A percentile compares a stretch with the other conserved stretches of the same genome.
phyloP scores from a whole-genome alignment of 1,140 invertebrate species.

The Phocides pigmalion region DNA sequence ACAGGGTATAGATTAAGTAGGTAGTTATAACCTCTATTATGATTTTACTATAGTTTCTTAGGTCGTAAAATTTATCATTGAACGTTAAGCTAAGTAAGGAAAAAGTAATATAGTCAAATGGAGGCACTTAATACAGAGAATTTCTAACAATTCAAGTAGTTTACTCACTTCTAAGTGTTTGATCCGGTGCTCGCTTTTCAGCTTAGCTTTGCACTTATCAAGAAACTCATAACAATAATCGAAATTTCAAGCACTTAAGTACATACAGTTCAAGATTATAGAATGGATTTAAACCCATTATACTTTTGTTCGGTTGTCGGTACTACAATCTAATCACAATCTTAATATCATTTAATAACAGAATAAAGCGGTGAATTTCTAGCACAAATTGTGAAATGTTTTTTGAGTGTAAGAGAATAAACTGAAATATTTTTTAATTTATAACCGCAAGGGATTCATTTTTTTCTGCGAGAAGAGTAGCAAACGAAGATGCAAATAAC shows the following conservation, averaged over 20 bases:
- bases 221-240: conserved; percentile 15
- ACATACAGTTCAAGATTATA: conserved; percentile 1
- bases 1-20: too few species aligned
- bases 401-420: too few species aligned
- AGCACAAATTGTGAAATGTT: too few species aligned
- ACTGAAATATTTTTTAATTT: too few species aligned
- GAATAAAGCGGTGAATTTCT: too few species aligned
- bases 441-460: too few species aligned
- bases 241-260: conserved; percentile 2
- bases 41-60: too few species aligned
- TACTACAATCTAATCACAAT: background rate
- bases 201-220: background rate
- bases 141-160: conserved; percentile 8
- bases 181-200: conserved; percentile 3
- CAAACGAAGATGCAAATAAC: too few species aligned
- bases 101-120: background rate
- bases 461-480: too few species aligned
- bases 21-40: too few species aligned
- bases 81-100: background rate
- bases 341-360: too few species aligned
- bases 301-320: background rate
- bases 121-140: background rate
- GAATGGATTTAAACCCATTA: conserved; percentile 6
- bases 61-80: too few species aligned
- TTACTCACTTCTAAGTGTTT: conserved; percentile 1